Percentiles rank a stretch among this genome's conserved stretches.
Conservation (phyloP, 2,113 vertebrate genomes). For the Phycodurus eques region DNA sequence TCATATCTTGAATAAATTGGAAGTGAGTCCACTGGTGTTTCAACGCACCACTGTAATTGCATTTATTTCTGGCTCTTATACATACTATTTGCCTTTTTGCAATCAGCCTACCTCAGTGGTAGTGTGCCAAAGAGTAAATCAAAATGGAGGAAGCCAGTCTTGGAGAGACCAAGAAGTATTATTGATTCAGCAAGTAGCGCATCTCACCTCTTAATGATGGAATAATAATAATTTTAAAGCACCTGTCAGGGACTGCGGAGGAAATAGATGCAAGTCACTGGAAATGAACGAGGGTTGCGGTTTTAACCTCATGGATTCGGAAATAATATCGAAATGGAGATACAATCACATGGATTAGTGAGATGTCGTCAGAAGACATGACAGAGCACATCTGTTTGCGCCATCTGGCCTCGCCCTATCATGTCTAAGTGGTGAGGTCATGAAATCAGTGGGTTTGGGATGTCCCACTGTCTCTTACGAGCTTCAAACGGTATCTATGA, state of each 20-base stretch:
- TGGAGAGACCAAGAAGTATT: conserved; percentile 28
- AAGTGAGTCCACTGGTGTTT: too few relatives aligned
- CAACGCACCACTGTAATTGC: background rate
- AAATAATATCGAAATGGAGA: background rate
- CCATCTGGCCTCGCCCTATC: conserved; percentile 47
- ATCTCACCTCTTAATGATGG: conserved; percentile 24
- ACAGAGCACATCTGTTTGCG: conserved; percentile 47
- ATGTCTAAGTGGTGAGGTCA: conserved; percentile 60
- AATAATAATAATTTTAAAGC: conserved; percentile 36
- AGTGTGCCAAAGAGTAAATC: conserved; percentile 28
- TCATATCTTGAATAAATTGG: too few relatives aligned
- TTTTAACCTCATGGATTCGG: background rate
- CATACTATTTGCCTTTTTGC: background rate
- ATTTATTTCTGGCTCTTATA: background rate
- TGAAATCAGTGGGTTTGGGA: conserved; percentile 35
- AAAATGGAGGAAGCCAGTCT: conserved; percentile 34
- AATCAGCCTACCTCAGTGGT: conserved; percentile 5
- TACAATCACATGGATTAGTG: background rate
- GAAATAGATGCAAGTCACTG: conserved; percentile 10
- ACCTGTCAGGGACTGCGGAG: conserved; percentile 9
- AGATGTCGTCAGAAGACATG: background rate
- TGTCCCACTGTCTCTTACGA: conserved; percentile 19
- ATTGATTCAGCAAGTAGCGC: conserved; percentile 52
- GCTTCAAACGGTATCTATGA: background rate
- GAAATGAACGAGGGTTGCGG: background rate